A percentile compares a stretch with the other conserved stretches of the same genome.
Conservation (phyloP, 2,888 invertebrate species). For the Drosophila subquinaria region DNA sequence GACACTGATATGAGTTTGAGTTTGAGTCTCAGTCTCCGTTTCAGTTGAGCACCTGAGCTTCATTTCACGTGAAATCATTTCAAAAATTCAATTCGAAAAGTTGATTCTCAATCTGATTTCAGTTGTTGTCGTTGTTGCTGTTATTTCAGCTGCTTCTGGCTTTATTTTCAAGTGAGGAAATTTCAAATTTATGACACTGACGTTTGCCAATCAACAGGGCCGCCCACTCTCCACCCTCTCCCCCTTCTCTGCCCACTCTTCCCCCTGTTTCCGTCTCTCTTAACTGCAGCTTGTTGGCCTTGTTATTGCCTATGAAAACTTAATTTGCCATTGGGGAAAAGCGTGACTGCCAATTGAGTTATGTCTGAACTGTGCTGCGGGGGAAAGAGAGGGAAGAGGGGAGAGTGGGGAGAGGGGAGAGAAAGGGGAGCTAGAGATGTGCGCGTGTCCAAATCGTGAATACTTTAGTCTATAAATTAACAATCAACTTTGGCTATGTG, state of each 20-base stretch:
- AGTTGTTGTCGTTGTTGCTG: conserved; percentile 7
- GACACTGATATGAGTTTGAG: conserved; percentile 54
- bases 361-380: conserved; percentile 32
- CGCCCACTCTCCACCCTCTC: neutral
- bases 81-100: conserved; percentile 68
- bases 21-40: neutral
- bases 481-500: neutral
- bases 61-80: conserved; percentile 63
- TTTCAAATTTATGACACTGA: conserved; percentile 70
- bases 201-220: conserved; percentile 63
- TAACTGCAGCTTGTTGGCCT: conserved; percentile 29
- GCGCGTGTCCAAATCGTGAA: conserved; percentile 35
- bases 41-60: conserved; percentile 39
- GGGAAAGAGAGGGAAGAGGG: neutral
- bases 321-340: conserved; percentile 62
- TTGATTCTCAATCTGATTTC: conserved; percentile 32
- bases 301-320: conserved; percentile 70
- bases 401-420: neutral
- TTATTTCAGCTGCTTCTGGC: conserved; percentile 8
- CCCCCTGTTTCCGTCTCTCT: too few species aligned
- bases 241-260: neutral
- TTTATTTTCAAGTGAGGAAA: conserved; percentile 54
- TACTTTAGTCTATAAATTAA: conserved; percentile 13
- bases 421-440: conserved; percentile 20
- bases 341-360: conserved; percentile 66